Percentiles rank a stretch among this genome's conserved stretches.
These are phyloP conservation scores for Phengaris alcon DNA, from an alignment of 2,888 invertebrate species.

Conservation along the genomic window DNA sequence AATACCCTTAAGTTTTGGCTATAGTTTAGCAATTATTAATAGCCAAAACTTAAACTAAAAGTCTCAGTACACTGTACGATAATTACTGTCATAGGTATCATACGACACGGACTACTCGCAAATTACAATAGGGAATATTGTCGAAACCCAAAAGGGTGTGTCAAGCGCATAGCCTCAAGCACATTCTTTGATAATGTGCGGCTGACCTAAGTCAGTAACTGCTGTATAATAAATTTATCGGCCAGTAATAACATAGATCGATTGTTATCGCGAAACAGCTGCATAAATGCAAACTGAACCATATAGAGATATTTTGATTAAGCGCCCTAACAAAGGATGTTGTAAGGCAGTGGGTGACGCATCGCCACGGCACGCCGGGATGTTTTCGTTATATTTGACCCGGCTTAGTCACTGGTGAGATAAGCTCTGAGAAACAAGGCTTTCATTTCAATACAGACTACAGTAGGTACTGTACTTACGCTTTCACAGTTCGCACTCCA, in stretches of 20 bases:
- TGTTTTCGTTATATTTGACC: slow-evolving; percentile 43
- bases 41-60: too few relatives aligned
- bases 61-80: neutral
- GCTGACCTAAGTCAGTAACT: slow-evolving; percentile 6
- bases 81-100: neutral
- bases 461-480: slow-evolving; percentile 25
- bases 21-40: too few relatives aligned
- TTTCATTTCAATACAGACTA: slow-evolving; percentile 33
- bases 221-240: slow-evolving; percentile 13
- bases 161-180: neutral
- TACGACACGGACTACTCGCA: neutral
- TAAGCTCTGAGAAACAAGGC: slow-evolving; percentile 36
- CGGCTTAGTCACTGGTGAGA: slow-evolving; percentile 43
- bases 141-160: neutral
- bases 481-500: slow-evolving; percentile 14
- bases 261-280: slow-evolving; percentile 13
- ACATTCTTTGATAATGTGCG: slow-evolving; percentile 14
- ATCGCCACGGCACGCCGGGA: slow-evolving; percentile 38
- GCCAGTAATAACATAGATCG: slow-evolving; percentile 23
- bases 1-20: neutral
- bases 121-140: neutral
- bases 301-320: slow-evolving; percentile 36
- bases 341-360: slow-evolving; percentile 41
- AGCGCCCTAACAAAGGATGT: slow-evolving; percentile 43
- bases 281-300: slow-evolving; percentile 31